phyloP scores from a whole-genome alignment of 2,113 vertebrate genomes.

The Polypterus senegalus region DNA sequence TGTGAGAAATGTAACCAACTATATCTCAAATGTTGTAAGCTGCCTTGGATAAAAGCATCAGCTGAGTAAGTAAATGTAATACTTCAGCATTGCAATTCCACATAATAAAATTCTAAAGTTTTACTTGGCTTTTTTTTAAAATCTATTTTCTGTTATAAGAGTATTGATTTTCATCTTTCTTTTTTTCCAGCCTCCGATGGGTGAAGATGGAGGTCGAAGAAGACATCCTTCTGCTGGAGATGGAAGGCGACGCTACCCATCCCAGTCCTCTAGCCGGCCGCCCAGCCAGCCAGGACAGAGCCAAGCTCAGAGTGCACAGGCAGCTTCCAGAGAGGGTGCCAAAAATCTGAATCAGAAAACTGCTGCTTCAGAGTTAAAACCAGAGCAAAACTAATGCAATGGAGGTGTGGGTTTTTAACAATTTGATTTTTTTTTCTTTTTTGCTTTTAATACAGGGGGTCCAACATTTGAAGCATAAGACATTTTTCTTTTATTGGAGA shows the following conservation, averaged over 20 bases:
- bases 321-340: conserved; percentile 61
- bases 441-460: conserved; percentile 20
- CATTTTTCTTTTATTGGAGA: too few relatives aligned
- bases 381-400: conserved; percentile 47
- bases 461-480: conserved; percentile 21
- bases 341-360: conserved; percentile 60
- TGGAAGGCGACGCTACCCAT: conserved; percentile 74
- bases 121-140: too few relatives aligned
- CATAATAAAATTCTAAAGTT: too few relatives aligned
- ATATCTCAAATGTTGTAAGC: too few relatives aligned
- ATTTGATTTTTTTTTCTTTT: too few relatives aligned
- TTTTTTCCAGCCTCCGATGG: conserved; percentile 79
- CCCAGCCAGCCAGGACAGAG: conserved; percentile 42
- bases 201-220: conserved; percentile 76
- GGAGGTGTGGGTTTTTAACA: conserved; percentile 4
- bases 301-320: conserved; percentile 40
- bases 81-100: too few relatives aligned
- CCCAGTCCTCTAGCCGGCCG: conserved; percentile 65
- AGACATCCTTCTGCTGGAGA: conserved; percentile 70
- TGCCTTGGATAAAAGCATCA: too few relatives aligned
- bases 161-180: conserved; percentile 9
- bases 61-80: too few relatives aligned
- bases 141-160: background rate
- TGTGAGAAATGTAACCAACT: too few relatives aligned
- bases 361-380: conserved; percentile 32